Evolutionary conservation across 2,797 vertebrate genomes (phyloP), one percentile per base, ranked within the genome.

Genomic region (Lepus oiostolus): DNA sequence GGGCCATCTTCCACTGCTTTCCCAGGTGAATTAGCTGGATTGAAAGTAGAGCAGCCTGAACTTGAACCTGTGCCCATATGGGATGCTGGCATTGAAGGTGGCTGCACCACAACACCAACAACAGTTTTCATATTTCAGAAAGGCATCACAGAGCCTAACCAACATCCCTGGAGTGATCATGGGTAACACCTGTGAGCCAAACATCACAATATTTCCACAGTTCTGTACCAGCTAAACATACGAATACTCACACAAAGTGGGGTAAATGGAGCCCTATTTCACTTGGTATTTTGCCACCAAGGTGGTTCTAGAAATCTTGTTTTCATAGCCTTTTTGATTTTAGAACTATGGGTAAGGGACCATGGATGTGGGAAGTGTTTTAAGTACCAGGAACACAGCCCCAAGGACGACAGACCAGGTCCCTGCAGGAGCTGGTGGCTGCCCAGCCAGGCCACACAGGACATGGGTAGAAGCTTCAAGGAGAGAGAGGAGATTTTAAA

Each of bases 401-500:
- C 32, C 0, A 5, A 81, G 21, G 19, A 7, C 79, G 1, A 2
- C 2, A 58, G 38, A 35, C 67, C 32, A 7, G 77, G 42, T 7
- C 2, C 71, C 67, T 16, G 50, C 4, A 4, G 35, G 72, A 52
- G 32, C 42, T 17, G 9, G 65, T 50, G 52, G 21, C 10, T 52
- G 42, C 85, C 79, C 28, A 7, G 16, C 22, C 0, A 0, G 9
- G 16, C 50, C 76, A 26, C 52, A 4, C 32, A 5, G 1, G 47
- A 54, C 30, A n/a, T 26, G 71, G 91, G 42, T 52, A 2, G 16
- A 42, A 62, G 17, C 28, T 21, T 62, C 17, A 8, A 0, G 6
- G 67, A 22, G 26, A 93, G 91, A 85, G 75, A 80, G 67, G 28
- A 50, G 28, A 21, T 71, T 88, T 71, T 71, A 80, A 84, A 82